Base-by-base conservation (phyloP, 1,140 invertebrate genomes). In the Oryctes rhinoceros region DNA sequence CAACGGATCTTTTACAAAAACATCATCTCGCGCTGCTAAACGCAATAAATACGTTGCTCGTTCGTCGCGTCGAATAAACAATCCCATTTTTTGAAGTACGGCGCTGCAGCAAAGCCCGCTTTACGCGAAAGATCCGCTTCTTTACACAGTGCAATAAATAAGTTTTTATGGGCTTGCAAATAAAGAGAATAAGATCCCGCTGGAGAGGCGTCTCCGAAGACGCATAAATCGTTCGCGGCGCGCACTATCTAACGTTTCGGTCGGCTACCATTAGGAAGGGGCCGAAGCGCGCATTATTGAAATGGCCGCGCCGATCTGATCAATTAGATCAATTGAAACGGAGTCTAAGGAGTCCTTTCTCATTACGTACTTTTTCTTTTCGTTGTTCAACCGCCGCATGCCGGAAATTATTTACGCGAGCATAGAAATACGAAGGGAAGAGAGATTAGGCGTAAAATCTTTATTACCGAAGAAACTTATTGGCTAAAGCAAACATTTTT, bases 61-160 rank as follows among this genome's bases (percentile, higher is more conserved):
- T 24, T 71, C 20, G 30, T 35, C 65, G 65, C 7, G 53, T 15
- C 11, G 65, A 71, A 71, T 71, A 71, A 71, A 71, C 65, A 71
- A 71, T 71, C 65, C 65, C 65, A 71, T 71, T 71, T 71, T 71
- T 71, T 71, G 65, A 71, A 71, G 65, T 71, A 71, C 65, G 24
- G 65, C 35, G 65, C 18, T 35, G 65, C 65, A 71, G 24, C 65
- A 37, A 37, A 71, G 65, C 65, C 65, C 65, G 7, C 24, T 71
- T 71, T 71, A 71, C 37, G 65, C 65, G 24, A 71, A 24, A 71
- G 65, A 59, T 59, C 20, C 65, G 65, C 35, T 71, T 24, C 65
- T 37, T 71, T 71, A 71, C 65, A 37, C 65, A 37, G 24, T 24
- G 65, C 65, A 71, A 71, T 71, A 71, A 71, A 71, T 71, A 71